phyloP scores from a whole-genome alignment of 2,888 invertebrate species.

The Prenolepis imparis region DNA sequence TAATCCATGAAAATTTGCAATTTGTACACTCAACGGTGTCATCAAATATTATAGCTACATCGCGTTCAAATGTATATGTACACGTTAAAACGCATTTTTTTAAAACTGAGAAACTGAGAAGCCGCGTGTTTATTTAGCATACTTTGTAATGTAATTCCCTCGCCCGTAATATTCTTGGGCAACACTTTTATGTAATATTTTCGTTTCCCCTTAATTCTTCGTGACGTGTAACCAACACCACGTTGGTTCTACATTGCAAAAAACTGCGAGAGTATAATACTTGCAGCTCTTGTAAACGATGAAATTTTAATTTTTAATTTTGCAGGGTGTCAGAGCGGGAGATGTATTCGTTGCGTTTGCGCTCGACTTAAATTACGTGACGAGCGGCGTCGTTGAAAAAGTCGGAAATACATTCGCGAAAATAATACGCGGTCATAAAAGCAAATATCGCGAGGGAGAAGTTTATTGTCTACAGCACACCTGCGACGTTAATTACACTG shows the following conservation, averaged over 20 bases:
- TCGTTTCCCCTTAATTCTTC: slow-evolving; percentile 47
- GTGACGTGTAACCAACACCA: slow-evolving; percentile 54
- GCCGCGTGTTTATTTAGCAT: slow-evolving; percentile 30
- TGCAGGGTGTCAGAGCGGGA: slow-evolving; percentile 53
- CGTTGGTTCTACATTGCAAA: slow-evolving; percentile 22
- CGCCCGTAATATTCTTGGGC: slow-evolving; percentile 51
- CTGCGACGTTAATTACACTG: slow-evolving; percentile 47
- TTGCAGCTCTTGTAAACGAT: slow-evolving; percentile 66
- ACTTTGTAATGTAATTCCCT: slow-evolving; percentile 44
- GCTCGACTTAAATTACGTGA: slow-evolving; percentile 64
- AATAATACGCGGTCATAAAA: slow-evolving; percentile 46
- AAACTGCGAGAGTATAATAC: slow-evolving; percentile 17
- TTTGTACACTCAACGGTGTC: background rate
- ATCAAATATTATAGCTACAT: slow-evolving; percentile 11
- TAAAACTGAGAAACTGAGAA: slow-evolving; percentile 28
- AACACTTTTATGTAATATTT: slow-evolving; percentile 51
- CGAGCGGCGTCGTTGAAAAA: slow-evolving; percentile 50
- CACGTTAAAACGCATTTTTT: slow-evolving; percentile 28
- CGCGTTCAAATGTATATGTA: background rate
- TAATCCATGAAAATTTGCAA: background rate
- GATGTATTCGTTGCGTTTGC: slow-evolving; percentile 33
- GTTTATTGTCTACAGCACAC: slow-evolving; percentile 48
- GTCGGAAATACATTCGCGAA: slow-evolving; percentile 55
- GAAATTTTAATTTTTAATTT: slow-evolving; percentile 75
- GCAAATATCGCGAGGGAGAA: slow-evolving; percentile 40